phyloP scores from a whole-genome alignment of 2,888 invertebrate species.

The Biston stratarius region DNA sequence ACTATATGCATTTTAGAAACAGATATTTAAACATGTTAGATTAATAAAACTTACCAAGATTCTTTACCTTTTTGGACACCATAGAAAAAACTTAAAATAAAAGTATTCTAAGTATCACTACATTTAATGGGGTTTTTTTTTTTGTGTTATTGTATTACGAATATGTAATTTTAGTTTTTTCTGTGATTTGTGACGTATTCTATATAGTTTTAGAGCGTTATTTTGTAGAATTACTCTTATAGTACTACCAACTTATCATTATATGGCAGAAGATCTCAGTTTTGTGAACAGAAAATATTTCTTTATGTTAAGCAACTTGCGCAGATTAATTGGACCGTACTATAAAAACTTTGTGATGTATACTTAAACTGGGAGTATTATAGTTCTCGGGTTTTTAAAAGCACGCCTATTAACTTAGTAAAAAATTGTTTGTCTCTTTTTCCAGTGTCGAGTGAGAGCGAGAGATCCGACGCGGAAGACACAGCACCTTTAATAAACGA shows the following conservation, averaged over 20 bases:
- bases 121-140: no score
- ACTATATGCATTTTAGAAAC: no score
- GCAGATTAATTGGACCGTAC: not conserved
- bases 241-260: no score
- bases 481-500: constrained; percentile 69
- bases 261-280: not conserved
- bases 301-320: not conserved
- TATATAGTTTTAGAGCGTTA: not conserved
- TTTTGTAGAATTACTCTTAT: no score
- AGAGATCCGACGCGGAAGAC: constrained; percentile 71
- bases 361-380: not conserved
- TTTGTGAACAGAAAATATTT: not conserved
- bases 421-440: constrained; percentile 40
- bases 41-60: no score
- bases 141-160: no score
- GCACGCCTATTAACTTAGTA: no score
- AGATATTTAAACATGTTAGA: no score
- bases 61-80: no score
- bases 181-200: not conserved
- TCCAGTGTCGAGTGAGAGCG: constrained; percentile 76
- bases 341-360: not conserved
- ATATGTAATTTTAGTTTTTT: no score
- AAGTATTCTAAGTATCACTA: no score
- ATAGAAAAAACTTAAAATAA: no score
- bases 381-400: not conserved